phyloP scores from a whole-genome alignment of 2,797 vertebrate genomes.

The Myotis planiceps region DNA sequence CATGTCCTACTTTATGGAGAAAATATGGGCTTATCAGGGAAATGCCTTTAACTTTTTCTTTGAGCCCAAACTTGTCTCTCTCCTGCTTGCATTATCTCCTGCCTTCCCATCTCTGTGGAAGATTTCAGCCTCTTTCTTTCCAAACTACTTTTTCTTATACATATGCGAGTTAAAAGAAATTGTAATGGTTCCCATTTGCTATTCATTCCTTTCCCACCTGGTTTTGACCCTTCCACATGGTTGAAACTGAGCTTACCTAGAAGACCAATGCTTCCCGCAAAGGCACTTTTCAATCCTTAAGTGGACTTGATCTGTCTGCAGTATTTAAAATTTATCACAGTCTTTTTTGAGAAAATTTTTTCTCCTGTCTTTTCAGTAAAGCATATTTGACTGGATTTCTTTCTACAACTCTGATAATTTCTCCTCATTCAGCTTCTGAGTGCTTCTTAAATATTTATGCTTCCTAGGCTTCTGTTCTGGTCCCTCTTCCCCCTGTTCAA shows the following conservation, averaged over 20 bases:
- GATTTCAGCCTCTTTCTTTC: not conserved
- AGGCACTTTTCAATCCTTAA: not conserved
- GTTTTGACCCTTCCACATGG: not conserved
- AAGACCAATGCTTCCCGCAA: not conserved
- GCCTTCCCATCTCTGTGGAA: not conserved
- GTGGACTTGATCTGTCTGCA: not conserved
- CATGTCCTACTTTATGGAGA: not conserved
- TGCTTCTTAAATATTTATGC: not conserved
- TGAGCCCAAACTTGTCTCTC: not conserved
- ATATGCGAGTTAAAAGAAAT: not conserved
- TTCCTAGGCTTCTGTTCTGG: not conserved
- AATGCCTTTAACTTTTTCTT: not conserved
- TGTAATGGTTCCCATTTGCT: conserved; percentile 3
- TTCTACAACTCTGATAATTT: not conserved
- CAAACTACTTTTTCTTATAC: not conserved
- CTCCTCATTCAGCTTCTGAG: not conserved
- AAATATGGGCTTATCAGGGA: not conserved
- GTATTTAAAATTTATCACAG: not conserved
- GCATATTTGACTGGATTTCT: not conserved
- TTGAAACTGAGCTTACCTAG: not conserved
- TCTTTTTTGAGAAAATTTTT: not conserved
- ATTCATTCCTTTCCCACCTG: not conserved
- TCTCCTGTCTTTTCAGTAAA: not conserved
- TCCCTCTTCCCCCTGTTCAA: not conserved
- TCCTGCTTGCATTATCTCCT: not conserved